Base-by-base conservation (phyloP, 2,888 invertebrate species). In the Agrotis clavis region DNA sequence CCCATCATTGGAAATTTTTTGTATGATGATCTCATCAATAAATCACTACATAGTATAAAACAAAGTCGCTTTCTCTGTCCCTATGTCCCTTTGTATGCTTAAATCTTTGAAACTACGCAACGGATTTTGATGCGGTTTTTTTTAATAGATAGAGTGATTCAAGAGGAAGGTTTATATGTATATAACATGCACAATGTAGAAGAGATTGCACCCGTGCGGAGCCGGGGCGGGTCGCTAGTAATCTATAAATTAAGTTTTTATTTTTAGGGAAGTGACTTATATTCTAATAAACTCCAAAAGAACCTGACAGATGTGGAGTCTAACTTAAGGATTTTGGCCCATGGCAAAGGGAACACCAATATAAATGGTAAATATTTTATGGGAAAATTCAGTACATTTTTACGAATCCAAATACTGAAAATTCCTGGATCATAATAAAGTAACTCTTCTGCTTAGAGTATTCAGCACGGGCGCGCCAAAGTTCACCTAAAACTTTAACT, bases 261-360 rank as follows among this genome's bases (percentile, higher is more conserved):
- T 72, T 68, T 72, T 76, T 86, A 96, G 96, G 93, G 92, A 68
- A 92, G 92, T 84, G 93, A 94, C 81, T 89, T 95, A 18, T 92
- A 93, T 77, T 93, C 94, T 6, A 94, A 90, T 72, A 96, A 96
- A 82, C 86, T 96, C 6, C 94, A 96, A 74, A 95, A 95, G 76
- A 94, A 94, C 81, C 80, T 96, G 35, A 87, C 89, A 51, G 96
- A 96, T 76, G 87, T 96, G 50, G 95, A 96, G 84, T 90, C 92
- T 2, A 94, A 94, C 81, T 89, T 96, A 62, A 93, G 94, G 81
- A 90, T 95, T 47, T 79, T 95, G 59, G 92, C 94, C n/a, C 92
- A 94, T 88, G 95, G 93, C 45, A 95, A 93, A 86, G 90, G 88
- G 67, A 88, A 90, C 76, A 89, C 90, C 57, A 93, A 92, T 81